These are phyloP conservation scores for Neodon shergylaensis DNA, from an alignment of 2,113 vertebrate species.

Conservation along the genomic window DNA sequence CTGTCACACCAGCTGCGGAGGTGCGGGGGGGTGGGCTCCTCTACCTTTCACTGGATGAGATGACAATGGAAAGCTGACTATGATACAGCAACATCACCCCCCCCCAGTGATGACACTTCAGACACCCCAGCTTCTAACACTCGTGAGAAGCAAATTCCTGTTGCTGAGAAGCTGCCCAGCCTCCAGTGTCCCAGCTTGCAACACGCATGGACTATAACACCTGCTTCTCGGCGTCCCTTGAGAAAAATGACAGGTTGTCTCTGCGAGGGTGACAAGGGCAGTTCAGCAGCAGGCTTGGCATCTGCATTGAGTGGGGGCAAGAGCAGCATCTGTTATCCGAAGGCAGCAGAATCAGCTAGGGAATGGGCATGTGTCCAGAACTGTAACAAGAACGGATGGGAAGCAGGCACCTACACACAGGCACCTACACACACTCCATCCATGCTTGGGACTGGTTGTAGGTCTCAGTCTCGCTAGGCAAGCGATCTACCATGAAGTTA, in stretches of 20 bases:
- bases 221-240: neutral
- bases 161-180: neutral
- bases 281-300: neutral
- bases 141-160: neutral
- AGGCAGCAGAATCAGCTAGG: too few species aligned
- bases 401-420: neutral
- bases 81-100: neutral
- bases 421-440: neutral
- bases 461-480: neutral
- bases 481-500: neutral
- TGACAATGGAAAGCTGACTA: neutral
- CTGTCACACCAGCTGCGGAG: neutral
- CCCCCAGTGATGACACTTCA: neutral
- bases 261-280: neutral
- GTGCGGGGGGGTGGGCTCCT: too few species aligned
- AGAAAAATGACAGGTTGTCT: neutral
- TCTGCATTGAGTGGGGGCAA: neutral
- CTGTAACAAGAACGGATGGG: neutral
- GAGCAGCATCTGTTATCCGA: neutral
- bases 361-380: rapidly evolving
- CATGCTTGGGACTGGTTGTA: too few species aligned
- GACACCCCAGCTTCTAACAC: neutral
- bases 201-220: neutral
- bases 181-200: neutral
- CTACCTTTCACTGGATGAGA: neutral